A percentile compares a stretch with the other conserved stretches of the same genome.
These are phyloP conservation scores for Xenops minutus DNA, from an alignment of 2,797 vertebrate species.

Conservation along the genomic window DNA sequence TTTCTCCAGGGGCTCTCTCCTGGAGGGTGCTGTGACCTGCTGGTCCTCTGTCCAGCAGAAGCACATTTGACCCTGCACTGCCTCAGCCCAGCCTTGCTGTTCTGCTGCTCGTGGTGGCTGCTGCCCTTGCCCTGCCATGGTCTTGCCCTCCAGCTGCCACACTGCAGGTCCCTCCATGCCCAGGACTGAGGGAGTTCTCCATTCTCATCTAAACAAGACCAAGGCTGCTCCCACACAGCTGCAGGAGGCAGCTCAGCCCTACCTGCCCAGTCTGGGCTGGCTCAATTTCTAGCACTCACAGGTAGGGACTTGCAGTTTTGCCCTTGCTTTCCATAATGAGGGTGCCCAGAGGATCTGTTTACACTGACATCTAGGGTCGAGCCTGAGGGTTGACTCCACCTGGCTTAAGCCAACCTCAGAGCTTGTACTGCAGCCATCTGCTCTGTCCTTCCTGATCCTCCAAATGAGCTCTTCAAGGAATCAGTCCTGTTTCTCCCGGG, in stretches of 20 bases:
- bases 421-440: background rate
- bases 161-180: background rate
- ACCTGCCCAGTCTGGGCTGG: background rate
- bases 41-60: background rate
- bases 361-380: background rate
- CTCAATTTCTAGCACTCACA: background rate
- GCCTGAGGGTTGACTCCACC: background rate
- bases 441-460: conserved; percentile 1
- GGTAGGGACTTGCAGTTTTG: background rate
- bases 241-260: background rate
- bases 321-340: background rate
- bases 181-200: background rate
- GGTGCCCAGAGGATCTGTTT: background rate
- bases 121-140: background rate
- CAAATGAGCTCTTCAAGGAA: background rate
- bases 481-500: background rate
- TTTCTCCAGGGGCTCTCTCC: background rate
- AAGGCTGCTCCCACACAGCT: background rate
- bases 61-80: accelerated
- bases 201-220: accelerated
- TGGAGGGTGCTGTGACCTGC: background rate
- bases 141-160: accelerated
- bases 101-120: accelerated
- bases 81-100: background rate
- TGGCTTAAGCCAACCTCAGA: background rate